These are phyloP conservation scores for Acropora tenuis DNA, from an alignment of 64 coral and sea anemone genomes.

Conservation along the genomic window DNA sequence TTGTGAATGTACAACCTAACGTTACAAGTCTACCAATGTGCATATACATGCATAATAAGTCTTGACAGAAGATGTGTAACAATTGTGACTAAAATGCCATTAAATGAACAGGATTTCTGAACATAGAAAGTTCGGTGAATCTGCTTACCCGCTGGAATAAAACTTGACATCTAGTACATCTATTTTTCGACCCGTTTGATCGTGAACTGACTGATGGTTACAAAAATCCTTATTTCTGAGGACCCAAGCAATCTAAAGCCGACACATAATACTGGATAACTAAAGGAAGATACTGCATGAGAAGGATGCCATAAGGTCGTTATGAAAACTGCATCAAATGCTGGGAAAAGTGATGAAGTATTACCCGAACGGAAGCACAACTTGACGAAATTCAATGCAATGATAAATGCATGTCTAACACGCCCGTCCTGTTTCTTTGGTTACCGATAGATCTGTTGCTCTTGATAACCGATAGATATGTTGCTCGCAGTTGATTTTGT, in stretches of 20 bases:
- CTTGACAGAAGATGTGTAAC: no score
- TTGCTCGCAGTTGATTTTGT: constrained; percentile 5
- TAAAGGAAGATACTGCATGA: neutral
- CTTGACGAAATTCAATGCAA: neutral
- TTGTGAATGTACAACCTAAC: no score
- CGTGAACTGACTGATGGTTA: neutral
- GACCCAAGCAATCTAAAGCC: neutral
- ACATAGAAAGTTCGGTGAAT: no score
- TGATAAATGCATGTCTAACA: constrained; percentile 25
- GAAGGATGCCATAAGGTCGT: neutral
- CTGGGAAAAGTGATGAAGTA: neutral
- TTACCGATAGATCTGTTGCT: neutral
- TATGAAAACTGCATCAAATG: neutral
- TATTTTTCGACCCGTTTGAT: neutral
- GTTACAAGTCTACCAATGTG: no score
- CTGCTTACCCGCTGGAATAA: constrained; percentile 37
- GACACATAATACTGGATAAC: neutral
- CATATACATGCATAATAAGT: no score
- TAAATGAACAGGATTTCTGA: no score
- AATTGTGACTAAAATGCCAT: no score
- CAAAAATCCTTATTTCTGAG: neutral
- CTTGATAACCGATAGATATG: neutral
- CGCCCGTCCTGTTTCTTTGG: constrained; percentile 9
- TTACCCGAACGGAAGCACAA: no score
- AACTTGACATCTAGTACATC: neutral